Conservation (phyloP, 2,113 vertebrate genomes). For the Cricetomys ansorgei region DNA sequence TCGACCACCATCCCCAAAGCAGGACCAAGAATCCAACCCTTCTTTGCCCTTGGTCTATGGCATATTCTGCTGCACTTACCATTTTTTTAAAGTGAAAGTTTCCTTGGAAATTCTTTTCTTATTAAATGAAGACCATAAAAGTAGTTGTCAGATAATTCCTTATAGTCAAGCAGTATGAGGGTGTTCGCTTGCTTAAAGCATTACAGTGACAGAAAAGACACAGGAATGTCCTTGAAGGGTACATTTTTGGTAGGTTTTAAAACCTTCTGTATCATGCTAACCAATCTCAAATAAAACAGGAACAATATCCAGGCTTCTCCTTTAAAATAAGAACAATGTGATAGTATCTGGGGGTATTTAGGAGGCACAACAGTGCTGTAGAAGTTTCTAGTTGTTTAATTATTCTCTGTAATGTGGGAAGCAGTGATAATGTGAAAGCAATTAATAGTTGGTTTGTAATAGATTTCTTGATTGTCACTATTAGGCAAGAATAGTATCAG, state of each 20-base stretch:
- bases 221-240: conserved; percentile 1
- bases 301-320: neutral
- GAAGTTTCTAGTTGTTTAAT: conserved; percentile 35
- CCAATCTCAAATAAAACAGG: conserved; percentile 20
- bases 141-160: neutral
- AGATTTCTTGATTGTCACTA: conserved; percentile 19
- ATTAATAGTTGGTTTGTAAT: conserved; percentile 24
- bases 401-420: conserved; percentile 14
- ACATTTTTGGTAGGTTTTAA: neutral
- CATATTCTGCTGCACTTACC: neutral
- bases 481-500: neutral
- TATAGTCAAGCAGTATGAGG: neutral
- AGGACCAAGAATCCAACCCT: neutral
- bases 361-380: neutral
- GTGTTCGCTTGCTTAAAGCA: neutral
- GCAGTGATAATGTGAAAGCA: conserved; percentile 39
- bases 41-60: neutral
- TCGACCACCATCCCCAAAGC: neutral
- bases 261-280: neutral
- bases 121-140: neutral
- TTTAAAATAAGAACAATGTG: conserved; percentile 11
- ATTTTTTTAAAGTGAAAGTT: neutral
- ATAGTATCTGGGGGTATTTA: neutral
- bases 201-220: neutral
- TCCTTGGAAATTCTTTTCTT: conserved; percentile 11